Base-by-base conservation (phyloP, 2,888 invertebrate species). In the Andricus curvator region DNA sequence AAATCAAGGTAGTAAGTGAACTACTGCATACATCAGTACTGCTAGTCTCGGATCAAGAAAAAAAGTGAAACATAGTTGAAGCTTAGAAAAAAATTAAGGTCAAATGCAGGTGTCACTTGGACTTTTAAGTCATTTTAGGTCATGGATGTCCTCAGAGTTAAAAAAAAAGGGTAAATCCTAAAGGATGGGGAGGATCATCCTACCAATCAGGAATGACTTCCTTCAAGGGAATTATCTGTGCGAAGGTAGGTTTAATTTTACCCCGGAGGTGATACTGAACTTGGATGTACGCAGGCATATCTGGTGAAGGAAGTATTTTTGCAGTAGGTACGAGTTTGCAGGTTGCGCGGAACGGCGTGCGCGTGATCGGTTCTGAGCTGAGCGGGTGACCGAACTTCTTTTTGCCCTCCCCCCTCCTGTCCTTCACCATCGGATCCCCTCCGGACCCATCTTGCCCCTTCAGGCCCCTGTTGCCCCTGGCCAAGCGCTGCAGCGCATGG, bases 311-410 rank as follows among this genome's bases (percentile, higher is more conserved):
- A 85, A 84, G 86, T 83, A 90, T 89, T 90, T 90, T 90, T 90
- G 87, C 89, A 85, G 89, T 85, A 87, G 89, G 88, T 90, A 88
- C 89, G 86, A 86, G 89, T 89, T 89, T 88, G 86, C 90, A 90
- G 90, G 90, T 90, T 90, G 90, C 89, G 89, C 89, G 87, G 85
- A 81, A 86, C 84, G 86, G 86, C 86, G 83, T 84, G 88, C 85
- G 86, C 88, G 89, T 87, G 88, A 88, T 84, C 86, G 77, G 82
- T 86, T 65, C 85, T 81, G 78, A 84, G 84, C 83, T 80, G 86
- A 86, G 88, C 89, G 89, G 89, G 90, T 89, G 89, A 90, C 90
- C 90, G 90, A 87, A 83, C 82, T 84, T 84, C 84, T 83, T 81
- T 82, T 29, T 80, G 78, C 82, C 44, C 77, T 80, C 82, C 78